These are phyloP conservation scores for Alces alces DNA, from an alignment of 2,113 vertebrate genomes.

Conservation along the genomic window DNA sequence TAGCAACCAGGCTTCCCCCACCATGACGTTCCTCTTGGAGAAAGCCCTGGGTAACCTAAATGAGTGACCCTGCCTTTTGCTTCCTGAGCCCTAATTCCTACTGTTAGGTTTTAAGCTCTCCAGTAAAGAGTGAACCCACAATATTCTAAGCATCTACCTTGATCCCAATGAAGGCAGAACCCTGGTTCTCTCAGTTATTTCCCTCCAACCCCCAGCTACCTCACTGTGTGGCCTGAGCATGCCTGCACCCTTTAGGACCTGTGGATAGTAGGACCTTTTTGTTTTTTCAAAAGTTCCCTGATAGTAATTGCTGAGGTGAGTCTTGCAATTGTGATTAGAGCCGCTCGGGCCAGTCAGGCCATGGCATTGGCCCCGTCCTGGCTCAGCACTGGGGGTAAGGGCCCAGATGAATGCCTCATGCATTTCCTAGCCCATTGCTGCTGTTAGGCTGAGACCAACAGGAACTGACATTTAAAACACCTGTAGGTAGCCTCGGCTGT, in stretches of 20 bases:
- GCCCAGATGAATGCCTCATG: background rate
- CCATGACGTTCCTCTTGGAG: background rate
- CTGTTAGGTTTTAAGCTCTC: background rate
- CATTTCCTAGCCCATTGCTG: background rate
- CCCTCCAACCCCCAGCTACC: background rate
- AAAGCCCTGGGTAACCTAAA: background rate
- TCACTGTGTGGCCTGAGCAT: background rate
- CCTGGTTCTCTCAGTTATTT: background rate
- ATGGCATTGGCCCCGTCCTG: background rate
- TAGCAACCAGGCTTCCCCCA: background rate
- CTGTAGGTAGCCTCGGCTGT: background rate
- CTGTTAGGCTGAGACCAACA: background rate
- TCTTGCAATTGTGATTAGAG: background rate
- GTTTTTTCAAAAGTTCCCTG: background rate
- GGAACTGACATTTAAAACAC: background rate
- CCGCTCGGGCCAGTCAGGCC: background rate
- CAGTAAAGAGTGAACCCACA: background rate
- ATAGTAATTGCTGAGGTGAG: background rate
- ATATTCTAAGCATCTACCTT: background rate
- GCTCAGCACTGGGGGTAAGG: background rate
- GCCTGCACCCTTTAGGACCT: background rate
- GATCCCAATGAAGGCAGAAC: background rate
- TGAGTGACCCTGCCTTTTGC: background rate
- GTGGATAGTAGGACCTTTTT: background rate
- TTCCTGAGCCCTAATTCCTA: background rate